Conservation (phyloP, 1,140 invertebrate species). For the Tetramorium simillimum region DNA sequence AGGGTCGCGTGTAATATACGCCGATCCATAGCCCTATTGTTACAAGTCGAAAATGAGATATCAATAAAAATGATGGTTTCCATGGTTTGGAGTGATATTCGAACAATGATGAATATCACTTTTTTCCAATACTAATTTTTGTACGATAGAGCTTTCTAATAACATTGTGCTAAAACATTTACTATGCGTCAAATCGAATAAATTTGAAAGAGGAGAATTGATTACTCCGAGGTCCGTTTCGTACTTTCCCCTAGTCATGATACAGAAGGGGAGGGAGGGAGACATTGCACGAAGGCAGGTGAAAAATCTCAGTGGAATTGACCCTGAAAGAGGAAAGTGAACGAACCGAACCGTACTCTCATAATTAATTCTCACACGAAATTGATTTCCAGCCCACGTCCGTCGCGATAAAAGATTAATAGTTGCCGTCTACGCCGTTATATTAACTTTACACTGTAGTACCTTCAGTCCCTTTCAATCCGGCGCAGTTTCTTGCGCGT, state of each 20-base stretch:
- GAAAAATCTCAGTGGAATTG: slow-evolving; percentile 42
- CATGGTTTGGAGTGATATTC: neutral
- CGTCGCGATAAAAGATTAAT: slow-evolving; percentile 58
- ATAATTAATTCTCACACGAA: slow-evolving; percentile 56
- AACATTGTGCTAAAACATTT: neutral
- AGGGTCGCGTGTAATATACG: neutral
- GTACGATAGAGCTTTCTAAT: neutral
- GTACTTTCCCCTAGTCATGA: neutral
- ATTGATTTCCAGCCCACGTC: slow-evolving; percentile 47
- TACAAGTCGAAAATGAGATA: neutral
- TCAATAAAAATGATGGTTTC: neutral
- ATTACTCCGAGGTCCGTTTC: neutral
- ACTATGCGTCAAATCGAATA: neutral
- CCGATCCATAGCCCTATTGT: neutral
- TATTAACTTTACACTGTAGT: slow-evolving; percentile 54
- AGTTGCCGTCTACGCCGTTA: slow-evolving; percentile 47
- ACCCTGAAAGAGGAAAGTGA: slow-evolving; percentile 32
- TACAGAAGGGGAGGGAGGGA: neutral
- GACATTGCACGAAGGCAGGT: neutral
- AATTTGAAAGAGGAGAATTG: neutral
- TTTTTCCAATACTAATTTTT: neutral
- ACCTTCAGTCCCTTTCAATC: slow-evolving; percentile 14
- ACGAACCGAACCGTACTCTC: slow-evolving; percentile 44
- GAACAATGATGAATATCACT: neutral
- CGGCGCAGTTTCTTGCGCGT: slow-evolving; percentile 53